Evolutionary conservation across 2,113 vertebrate genomes (phyloP).

Genomic region (Podarcis raffonei): DNA sequence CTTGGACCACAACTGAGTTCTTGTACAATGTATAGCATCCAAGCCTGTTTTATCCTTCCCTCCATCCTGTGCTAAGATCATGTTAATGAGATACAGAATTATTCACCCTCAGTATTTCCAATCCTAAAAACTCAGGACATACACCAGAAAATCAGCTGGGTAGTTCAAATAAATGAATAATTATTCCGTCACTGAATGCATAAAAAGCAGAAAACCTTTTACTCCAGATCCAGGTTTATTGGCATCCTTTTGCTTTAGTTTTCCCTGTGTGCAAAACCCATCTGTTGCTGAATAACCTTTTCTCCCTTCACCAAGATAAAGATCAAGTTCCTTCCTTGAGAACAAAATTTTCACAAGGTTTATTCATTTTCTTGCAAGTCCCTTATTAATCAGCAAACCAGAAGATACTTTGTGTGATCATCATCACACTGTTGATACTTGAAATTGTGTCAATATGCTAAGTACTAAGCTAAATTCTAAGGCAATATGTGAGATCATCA

Average conservation of each 20-base stretch:
- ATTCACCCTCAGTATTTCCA: conserved; percentile 2
- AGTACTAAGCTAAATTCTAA: neutral
- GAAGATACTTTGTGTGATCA: neutral
- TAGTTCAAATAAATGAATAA: conserved; percentile 20
- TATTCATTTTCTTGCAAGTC: neutral
- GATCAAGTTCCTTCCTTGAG: neutral
- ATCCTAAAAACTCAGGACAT: neutral
- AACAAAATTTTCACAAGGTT: neutral
- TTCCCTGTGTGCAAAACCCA: neutral
- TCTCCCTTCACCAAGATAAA: neutral
- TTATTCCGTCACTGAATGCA: neutral
- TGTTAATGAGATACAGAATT: conserved; percentile 21
- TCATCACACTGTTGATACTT: neutral
- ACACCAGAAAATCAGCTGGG: neutral
- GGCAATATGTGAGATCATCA: neutral
- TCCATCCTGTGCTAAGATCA: neutral
- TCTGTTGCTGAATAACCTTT: neutral
- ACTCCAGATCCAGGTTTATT: neutral
- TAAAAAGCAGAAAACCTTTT: neutral
- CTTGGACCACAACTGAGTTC: neutral
- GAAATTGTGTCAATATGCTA: neutral
- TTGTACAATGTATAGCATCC: neutral
- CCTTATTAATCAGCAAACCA: conserved; percentile 7
- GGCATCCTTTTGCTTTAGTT: neutral
- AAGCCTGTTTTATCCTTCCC: neutral